Conservation (phyloP, 2,113 vertebrate genomes). For the Burhinus oedicnemus region DNA sequence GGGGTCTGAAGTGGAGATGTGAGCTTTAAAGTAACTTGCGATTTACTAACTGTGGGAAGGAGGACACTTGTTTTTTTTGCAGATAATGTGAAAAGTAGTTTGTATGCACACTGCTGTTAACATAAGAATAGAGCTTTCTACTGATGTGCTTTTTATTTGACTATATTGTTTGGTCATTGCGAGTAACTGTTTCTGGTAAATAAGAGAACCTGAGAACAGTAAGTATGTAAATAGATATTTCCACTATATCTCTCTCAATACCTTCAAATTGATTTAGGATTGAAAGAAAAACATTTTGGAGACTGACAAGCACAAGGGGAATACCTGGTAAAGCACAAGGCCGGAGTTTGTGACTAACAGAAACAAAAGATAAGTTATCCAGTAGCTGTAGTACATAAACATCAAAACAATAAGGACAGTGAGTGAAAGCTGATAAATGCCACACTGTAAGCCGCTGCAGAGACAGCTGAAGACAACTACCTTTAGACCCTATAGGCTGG, state of each 20-base stretch:
- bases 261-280: not conserved
- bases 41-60: not conserved
- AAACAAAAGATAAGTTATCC: not conserved
- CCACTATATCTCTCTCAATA: not conserved
- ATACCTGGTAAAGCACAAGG: not conserved
- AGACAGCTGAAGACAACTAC: not conserved
- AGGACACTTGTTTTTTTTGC: not conserved
- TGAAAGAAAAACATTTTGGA: not conserved
- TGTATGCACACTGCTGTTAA: not conserved
- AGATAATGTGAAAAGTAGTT: not conserved
- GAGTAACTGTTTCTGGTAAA: not conserved
- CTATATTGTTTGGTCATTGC: fast-evolving
- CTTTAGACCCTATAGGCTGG: not conserved
- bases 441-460: not conserved
- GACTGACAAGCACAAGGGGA: not conserved
- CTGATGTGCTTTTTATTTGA: not conserved
- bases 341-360: not conserved
- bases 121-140: not conserved
- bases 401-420: not conserved
- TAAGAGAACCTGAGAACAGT: not conserved
- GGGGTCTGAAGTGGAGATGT: not conserved
- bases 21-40: not conserved
- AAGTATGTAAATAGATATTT: not conserved
- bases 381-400: not conserved
- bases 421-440: not conserved